Conservation (phyloP, 2,113 vertebrate genomes). For the Gulo gulo region DNA sequence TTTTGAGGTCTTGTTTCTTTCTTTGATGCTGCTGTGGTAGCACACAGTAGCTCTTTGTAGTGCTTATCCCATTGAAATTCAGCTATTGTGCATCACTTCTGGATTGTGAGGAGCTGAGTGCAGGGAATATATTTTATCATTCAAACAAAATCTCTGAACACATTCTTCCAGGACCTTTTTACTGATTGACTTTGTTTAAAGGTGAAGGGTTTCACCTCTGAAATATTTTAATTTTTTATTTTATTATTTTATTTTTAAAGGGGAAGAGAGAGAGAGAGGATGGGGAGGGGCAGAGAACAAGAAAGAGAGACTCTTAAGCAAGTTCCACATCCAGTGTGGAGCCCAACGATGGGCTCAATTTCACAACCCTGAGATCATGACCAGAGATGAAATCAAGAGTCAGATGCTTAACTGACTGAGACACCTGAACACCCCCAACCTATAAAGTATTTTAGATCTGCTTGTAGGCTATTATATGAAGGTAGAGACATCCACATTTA, state of each 20-base stretch:
- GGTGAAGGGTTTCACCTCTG: not conserved
- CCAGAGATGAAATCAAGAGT: not conserved
- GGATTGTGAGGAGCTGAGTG: not conserved
- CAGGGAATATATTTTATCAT: not conserved
- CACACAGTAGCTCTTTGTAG: not conserved
- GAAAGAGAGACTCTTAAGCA: not conserved
- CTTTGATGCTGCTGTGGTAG: not conserved
- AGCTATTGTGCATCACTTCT: not conserved
- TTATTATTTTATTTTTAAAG: not conserved
- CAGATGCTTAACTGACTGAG: not conserved
- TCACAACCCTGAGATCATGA: not conserved
- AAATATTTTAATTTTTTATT: not conserved
- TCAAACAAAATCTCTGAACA: not conserved
- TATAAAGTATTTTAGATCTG: not conserved
- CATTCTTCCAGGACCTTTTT: not conserved
- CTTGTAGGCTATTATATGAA: not conserved
- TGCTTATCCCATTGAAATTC: not conserved
- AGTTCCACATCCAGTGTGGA: not conserved
- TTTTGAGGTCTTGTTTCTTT: not conserved
- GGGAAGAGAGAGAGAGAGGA: not conserved
- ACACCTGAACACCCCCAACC: not conserved
- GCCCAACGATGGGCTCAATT: not conserved
- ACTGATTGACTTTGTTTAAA: not conserved
- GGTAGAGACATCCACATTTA: not conserved
- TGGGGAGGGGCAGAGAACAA: not conserved